These are phyloP conservation scores for Osmerus eperlanus DNA, from an alignment of 2,113 vertebrate species.

Conservation along the genomic window DNA sequence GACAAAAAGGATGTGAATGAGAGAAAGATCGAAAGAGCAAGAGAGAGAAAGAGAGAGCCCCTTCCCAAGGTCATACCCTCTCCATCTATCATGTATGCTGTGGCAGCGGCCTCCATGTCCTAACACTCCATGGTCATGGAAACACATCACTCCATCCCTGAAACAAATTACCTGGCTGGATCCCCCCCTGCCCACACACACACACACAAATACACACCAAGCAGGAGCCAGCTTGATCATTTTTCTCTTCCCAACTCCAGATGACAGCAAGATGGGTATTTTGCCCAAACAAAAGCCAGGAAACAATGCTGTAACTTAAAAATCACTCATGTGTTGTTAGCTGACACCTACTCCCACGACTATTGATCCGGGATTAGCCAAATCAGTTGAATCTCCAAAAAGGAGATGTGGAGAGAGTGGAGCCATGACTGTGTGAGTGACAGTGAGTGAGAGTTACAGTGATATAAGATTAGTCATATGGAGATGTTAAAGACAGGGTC, in stretches of 20 bases:
- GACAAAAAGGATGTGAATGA: slow-evolving; percentile 7
- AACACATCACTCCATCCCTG: slow-evolving; percentile 21
- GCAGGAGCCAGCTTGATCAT: slow-evolving; percentile 22
- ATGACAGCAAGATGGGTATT: too few relatives aligned
- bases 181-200: not conserved
- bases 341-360: too few relatives aligned
- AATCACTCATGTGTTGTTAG: too few relatives aligned
- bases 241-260: not conserved
- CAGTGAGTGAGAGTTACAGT: too few relatives aligned
- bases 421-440: too few relatives aligned
- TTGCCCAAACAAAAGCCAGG: too few relatives aligned
- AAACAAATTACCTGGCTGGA: slow-evolving; percentile 26
- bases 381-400: too few relatives aligned
- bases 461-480: too few relatives aligned
- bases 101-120: slow-evolving; percentile 21
- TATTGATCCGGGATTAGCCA: too few relatives aligned
- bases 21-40: not conserved
- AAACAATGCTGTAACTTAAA: too few relatives aligned
- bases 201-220: not conserved
- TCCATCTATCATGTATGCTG: slow-evolving; percentile 39
- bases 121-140: slow-evolving; percentile 19
- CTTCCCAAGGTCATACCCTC: slow-evolving; percentile 38
- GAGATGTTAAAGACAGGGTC: too few relatives aligned
- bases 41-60: not conserved
- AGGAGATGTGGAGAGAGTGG: too few relatives aligned